These are phyloP conservation scores for Gymnothorax javanicus DNA, from an alignment of 2,797 vertebrate genomes.

Conservation along the genomic window DNA sequence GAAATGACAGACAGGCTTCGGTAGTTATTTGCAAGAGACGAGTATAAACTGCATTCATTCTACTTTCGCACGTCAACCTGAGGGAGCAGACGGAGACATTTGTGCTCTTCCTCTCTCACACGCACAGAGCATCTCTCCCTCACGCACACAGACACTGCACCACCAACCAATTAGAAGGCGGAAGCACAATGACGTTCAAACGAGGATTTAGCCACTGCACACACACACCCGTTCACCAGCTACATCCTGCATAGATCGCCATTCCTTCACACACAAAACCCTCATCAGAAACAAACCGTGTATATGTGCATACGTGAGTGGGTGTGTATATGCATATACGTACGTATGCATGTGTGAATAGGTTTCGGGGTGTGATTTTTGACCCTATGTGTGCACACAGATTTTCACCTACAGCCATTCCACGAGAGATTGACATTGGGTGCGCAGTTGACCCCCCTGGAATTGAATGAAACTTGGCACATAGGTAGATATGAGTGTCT, in stretches of 20 bases:
- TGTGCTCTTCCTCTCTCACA: background rate
- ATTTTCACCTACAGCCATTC: no score
- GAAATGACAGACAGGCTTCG: conserved; percentile 27
- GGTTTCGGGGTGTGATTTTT: no score
- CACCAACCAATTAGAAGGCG: background rate
- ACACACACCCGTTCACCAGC: background rate
- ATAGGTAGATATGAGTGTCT: no score
- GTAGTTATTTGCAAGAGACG: background rate
- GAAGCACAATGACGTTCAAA: background rate
- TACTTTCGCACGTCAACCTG: background rate
- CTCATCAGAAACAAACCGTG: background rate
- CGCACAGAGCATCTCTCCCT: background rate
- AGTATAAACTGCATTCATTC: background rate
- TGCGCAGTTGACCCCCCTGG: no score
- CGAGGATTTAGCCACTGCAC: background rate
- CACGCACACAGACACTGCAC: background rate
- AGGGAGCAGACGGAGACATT: background rate
- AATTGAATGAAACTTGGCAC: no score
- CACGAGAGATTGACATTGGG: no score
- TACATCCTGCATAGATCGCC: background rate
- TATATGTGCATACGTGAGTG: no score
- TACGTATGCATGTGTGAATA: no score
- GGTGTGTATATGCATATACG: no score
- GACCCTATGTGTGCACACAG: no score
- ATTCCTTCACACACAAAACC: background rate